Conservation (phyloP, 2,797 vertebrate species). For the Myotis planiceps region DNA sequence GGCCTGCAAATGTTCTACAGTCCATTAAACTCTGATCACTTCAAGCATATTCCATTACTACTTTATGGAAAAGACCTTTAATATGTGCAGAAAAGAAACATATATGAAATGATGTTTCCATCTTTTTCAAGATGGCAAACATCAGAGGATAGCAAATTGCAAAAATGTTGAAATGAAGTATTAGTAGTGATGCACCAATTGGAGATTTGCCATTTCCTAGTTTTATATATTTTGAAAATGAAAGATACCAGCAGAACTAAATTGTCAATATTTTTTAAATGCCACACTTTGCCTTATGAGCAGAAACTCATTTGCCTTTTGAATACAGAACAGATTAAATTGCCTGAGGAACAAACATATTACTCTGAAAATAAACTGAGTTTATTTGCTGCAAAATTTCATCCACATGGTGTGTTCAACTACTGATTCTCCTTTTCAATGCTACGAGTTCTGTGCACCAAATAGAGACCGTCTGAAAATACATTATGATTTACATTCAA, state of each 20-base stretch:
- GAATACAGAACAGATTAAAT: conserved; percentile 65
- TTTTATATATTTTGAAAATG: conserved; percentile 55
- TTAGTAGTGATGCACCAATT: background rate
- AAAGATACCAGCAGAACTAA: conserved; percentile 44
- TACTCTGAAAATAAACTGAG: conserved; percentile 53
- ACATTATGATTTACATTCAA: background rate
- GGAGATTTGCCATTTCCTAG: conserved; percentile 32
- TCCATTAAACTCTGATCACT: conserved; percentile 73
- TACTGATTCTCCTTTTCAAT: conserved; percentile 34
- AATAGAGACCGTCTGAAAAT: conserved; percentile 24
- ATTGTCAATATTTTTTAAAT: conserved; percentile 45
- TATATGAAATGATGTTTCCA: background rate
- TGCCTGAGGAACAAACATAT: conserved; percentile 62
- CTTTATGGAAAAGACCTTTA: conserved; percentile 62
- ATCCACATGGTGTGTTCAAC: conserved; percentile 25
- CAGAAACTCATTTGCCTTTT: conserved; percentile 66
- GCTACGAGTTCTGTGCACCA: background rate
- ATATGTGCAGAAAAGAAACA: conserved; percentile 35
- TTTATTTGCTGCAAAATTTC: conserved; percentile 66
- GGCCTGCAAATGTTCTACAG: conserved; percentile 46
- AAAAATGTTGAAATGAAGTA: conserved; percentile 57
- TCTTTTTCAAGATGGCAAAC: conserved; percentile 49
- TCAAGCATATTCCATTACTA: conserved; percentile 56
- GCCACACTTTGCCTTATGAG: conserved; percentile 55
- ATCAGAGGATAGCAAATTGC: conserved; percentile 26